Evolutionary conservation across 2,888 invertebrate species (phyloP).

Genomic region (Sminthurides aquaticus): DNA sequence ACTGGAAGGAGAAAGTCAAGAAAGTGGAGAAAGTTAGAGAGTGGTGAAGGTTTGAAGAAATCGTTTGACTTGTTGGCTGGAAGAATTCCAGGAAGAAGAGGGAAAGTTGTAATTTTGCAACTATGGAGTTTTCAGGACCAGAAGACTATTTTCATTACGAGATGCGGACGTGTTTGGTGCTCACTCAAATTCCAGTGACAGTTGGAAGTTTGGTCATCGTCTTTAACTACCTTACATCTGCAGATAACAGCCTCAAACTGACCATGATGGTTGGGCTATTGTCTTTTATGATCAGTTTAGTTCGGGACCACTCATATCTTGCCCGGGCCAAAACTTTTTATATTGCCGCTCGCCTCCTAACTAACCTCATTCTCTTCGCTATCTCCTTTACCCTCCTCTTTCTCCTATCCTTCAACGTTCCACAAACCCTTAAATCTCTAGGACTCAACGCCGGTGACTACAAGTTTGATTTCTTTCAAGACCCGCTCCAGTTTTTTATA

Average conservation of each 20-base stretch:
- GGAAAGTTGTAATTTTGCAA: too few species aligned
- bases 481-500: background rate
- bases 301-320: background rate
- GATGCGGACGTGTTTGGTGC: background rate
- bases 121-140: background rate
- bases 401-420: background rate
- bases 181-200: background rate
- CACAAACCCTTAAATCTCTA: background rate
- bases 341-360: background rate
- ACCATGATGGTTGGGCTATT: background rate
- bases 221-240: background rate
- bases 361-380: background rate
- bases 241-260: slow-evolving; percentile 1
- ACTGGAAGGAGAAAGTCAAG: too few species aligned
- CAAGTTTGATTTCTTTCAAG: background rate
- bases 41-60: too few species aligned
- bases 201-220: background rate
- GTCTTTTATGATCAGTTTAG: background rate
- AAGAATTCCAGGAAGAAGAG: too few species aligned
- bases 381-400: background rate
- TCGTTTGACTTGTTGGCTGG: too few species aligned
- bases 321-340: background rate
- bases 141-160: slow-evolving; percentile 6
- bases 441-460: background rate
- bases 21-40: too few species aligned